Percentiles rank a stretch among this genome's conserved stretches.
phyloP scores from a whole-genome alignment of 2,113 vertebrate species.

The Acrocephalus kingi region DNA sequence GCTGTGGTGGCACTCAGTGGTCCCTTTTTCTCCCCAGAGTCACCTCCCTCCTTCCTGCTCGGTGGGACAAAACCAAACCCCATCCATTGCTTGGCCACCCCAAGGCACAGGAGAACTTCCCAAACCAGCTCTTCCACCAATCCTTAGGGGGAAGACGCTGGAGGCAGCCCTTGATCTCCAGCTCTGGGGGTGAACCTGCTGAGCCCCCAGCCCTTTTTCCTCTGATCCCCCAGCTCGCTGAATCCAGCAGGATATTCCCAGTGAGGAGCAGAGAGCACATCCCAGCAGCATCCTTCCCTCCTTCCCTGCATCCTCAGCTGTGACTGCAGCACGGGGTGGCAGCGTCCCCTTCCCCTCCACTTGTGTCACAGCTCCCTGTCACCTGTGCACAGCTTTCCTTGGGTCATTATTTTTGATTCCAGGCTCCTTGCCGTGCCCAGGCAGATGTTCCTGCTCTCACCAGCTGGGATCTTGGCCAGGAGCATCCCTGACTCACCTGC shows the following conservation, averaged over 20 bases:
- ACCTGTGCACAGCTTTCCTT: background rate
- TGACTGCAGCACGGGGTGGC: accelerated
- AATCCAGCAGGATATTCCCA: background rate
- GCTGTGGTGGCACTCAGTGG: background rate
- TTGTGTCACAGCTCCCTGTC: background rate
- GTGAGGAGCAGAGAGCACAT: accelerated
- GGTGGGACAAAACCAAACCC: background rate
- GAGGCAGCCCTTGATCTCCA: background rate
- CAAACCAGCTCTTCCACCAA: constrained; percentile 4
- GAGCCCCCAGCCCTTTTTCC: background rate
- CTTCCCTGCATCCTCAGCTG: background rate
- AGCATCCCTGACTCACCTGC: constrained; percentile 42
- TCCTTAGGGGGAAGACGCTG: background rate
- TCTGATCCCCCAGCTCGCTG: background rate
- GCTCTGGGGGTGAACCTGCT: background rate
- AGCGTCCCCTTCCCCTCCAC: background rate
- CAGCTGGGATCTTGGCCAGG: background rate
- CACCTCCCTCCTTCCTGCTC: background rate
- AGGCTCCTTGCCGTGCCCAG: background rate
- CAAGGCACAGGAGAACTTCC: background rate
- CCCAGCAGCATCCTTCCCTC: background rate
- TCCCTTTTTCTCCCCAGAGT: background rate
- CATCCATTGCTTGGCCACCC: background rate
- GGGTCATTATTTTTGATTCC: background rate
- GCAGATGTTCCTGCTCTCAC: background rate